A percentile compares a stretch with the other conserved stretches of the same genome.
Evolutionary conservation across 2,888 invertebrate species (phyloP).

Genomic region (Diaphora mendica): DNA sequence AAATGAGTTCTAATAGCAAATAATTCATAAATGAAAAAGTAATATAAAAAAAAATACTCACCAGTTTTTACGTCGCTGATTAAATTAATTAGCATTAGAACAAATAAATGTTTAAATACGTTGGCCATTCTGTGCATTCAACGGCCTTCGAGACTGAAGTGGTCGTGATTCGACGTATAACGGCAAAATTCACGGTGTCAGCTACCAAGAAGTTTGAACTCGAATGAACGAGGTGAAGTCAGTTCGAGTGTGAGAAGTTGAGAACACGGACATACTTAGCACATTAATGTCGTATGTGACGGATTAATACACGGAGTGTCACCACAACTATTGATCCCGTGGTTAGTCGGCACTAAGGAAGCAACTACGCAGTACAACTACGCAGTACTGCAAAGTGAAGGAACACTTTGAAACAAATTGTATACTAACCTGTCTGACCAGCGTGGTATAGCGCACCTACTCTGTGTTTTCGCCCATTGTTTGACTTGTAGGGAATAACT

Average conservation of each 20-base stretch:
- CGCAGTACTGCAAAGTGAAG: too few relatives aligned
- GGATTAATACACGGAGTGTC: too few relatives aligned
- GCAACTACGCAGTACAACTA: too few relatives aligned
- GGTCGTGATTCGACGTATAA: conserved; percentile 1
- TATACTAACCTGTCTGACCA: too few relatives aligned
- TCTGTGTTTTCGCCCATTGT: too few relatives aligned
- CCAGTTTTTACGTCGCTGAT: conserved; percentile 22
- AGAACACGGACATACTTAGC: too few relatives aligned
- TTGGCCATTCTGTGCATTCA: conserved; percentile 23
- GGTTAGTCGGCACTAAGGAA: too few relatives aligned
- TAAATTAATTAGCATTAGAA: conserved; percentile 18
- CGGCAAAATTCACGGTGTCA: not conserved
- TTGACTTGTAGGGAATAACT: too few relatives aligned
- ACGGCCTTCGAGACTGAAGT: conserved; percentile 10
- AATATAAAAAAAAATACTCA: conserved; percentile 26
- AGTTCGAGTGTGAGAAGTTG: not conserved
- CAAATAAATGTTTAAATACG: conserved; percentile 9
- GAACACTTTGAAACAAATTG: too few relatives aligned
- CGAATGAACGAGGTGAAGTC: not conserved
- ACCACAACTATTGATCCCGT: too few relatives aligned
- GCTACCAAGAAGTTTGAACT: not conserved
- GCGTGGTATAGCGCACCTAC: too few relatives aligned
- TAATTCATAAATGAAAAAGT: not conserved
- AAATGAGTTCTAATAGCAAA: not conserved
- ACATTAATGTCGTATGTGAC: too few relatives aligned